phyloP scores from a whole-genome alignment of 2,113 vertebrate species.

The Scartelaos histophorus region DNA sequence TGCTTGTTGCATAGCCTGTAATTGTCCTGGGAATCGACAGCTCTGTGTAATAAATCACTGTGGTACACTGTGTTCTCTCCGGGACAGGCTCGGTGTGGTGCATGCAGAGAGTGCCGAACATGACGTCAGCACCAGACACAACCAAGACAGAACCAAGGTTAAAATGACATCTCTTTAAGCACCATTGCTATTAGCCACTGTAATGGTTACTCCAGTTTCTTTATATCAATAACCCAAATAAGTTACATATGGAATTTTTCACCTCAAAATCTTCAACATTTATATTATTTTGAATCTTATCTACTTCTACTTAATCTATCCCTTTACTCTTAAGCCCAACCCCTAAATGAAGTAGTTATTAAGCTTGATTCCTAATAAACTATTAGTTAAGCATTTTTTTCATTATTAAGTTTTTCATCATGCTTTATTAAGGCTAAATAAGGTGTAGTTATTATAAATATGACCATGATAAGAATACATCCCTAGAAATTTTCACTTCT shows the following conservation, averaged over 20 bases:
- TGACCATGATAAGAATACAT: too few relatives aligned
- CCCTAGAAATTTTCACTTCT: too few relatives aligned
- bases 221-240: neutral
- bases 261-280: neutral
- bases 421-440: too few relatives aligned
- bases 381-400: too few relatives aligned
- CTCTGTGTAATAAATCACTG: conserved; percentile 74
- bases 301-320: too few relatives aligned
- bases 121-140: conserved; percentile 46
- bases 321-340: too few relatives aligned
- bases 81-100: conserved; percentile 50
- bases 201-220: neutral
- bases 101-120: conserved; percentile 49
- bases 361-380: too few relatives aligned
- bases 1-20: conserved; percentile 63
- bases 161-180: conserved; percentile 37
- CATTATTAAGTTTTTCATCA: too few relatives aligned
- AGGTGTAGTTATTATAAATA: too few relatives aligned
- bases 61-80: conserved; percentile 71
- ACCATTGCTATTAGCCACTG: conserved; percentile 30
- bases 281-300: neutral
- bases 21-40: conserved; percentile 75
- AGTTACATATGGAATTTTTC: neutral
- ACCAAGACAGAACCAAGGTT: conserved; percentile 38
- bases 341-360: too few relatives aligned